Evolutionary conservation across 1,140 invertebrate genomes (phyloP).

Genomic region (Homalodisca vitripennis): DNA sequence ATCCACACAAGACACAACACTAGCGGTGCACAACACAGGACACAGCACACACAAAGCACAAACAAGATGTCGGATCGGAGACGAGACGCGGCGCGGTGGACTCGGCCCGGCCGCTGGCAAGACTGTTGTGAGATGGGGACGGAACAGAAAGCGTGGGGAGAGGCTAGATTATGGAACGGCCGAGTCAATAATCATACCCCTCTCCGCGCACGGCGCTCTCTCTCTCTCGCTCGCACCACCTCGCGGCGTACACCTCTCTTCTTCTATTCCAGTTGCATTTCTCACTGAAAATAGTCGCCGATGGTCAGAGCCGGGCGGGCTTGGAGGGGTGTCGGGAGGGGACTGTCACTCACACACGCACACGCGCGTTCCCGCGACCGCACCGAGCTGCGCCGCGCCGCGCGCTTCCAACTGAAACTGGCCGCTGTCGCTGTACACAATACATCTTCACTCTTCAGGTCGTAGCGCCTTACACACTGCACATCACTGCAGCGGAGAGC

Average conservation of each 20-base stretch:
- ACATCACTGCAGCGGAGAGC: too few species aligned
- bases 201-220: background rate
- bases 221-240: background rate
- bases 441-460: too few species aligned
- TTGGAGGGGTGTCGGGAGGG: background rate
- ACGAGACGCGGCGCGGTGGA: background rate
- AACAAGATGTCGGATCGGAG: too few species aligned
- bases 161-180: background rate
- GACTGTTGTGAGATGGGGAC: background rate
- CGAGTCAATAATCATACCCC: conserved; percentile 22
- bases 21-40: too few species aligned
- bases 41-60: too few species aligned
- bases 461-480: too few species aligned
- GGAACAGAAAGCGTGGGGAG: background rate
- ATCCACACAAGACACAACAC: too few species aligned
- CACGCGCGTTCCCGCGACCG: background rate
- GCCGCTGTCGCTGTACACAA: too few species aligned
- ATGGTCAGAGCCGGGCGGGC: background rate
- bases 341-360: conserved; percentile 1
- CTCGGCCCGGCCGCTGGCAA: background rate
- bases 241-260: conserved; percentile 5
- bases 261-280: conserved; percentile 25
- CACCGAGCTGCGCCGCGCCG: background rate
- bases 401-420: too few species aligned
- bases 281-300: conserved; percentile 23